Base-by-base conservation (phyloP, 1,140 invertebrate genomes). In the Nasonia giraulti region DNA sequence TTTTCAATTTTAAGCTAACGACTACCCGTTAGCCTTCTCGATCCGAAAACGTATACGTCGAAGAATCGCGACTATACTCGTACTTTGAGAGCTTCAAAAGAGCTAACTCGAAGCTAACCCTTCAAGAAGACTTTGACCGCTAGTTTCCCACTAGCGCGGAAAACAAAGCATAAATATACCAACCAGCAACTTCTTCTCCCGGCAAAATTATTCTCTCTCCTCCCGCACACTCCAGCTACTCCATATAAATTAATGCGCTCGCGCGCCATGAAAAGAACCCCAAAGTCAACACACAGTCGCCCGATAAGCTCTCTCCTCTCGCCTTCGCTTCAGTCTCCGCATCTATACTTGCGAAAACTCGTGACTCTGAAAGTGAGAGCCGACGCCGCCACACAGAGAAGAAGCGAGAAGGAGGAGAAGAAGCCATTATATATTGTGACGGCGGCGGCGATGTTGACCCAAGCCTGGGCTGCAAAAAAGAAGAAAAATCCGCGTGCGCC, bases 351-450 rank as follows among this genome's bases (percentile, higher is more conserved):
- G 27, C 44, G 55, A 69, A 47, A 68, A 69, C 23, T 76, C 71
- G 62, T 71, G 74, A 77, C 40, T 71, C 17, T 1, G 74, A 73
- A 76, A 82, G 75, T 80, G 68, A 83, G 75, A 82, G 69, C 40
- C 76, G 71, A 14, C 37, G 75, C 6, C 5, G 40, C 27, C 10
- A 55, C 50, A 55, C 50, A 55, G 33, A 55, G 33, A 55, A 55
- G 50, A 55, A 17, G 50, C 12, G 20, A n/a, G n/a, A n/a, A n/a
- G 6, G 55, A 17, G 11, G 23, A 33, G 40, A 62, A 44, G 81
- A 87, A 87, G 85, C 85, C 87, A 87, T 89, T 88, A 14, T 62
- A 62, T n/a, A 62, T 62, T 62, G 55, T 62, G 55, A 86, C 86
- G 85, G 66, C 20, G 55, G 11, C 86, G 85, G 66, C 20, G 55